Evolutionary conservation across 2,797 vertebrate species (phyloP).

Genomic region (Cyprinodon diabolis): DNA sequence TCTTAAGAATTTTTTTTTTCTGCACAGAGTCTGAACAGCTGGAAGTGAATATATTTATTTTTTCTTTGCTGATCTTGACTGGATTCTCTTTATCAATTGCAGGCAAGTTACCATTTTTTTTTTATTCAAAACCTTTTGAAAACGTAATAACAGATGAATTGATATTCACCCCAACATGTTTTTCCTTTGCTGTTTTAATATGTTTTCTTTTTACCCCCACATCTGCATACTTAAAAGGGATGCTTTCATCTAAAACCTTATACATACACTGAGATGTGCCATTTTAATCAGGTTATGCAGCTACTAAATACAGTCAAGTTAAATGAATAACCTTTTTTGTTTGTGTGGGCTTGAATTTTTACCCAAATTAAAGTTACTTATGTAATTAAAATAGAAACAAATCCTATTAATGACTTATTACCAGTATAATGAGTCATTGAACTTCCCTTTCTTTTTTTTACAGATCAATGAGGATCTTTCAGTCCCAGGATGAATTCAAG

Average conservation of each 20-base stretch:
- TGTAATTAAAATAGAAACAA: neutral
- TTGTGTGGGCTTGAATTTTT: no score
- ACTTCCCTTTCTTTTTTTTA: slow-evolving; percentile 4
- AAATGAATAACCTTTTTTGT: neutral
- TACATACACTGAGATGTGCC: neutral
- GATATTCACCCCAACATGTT: neutral
- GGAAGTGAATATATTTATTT: slow-evolving; percentile 22
- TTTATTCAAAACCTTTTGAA: neutral
- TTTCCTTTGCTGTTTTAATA: neutral
- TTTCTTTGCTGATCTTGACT: slow-evolving; percentile 39
- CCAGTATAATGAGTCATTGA: slow-evolving; percentile 1
- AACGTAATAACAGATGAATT: neutral
- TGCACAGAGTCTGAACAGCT: slow-evolving; percentile 34
- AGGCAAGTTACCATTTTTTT: slow-evolving; percentile 21
- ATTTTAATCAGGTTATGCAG: neutral
- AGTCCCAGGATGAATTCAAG: neutral
- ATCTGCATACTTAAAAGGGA: no score
- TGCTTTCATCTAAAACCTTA: neutral
- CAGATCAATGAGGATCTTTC: slow-evolving; percentile 28
- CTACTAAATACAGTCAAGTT: neutral
- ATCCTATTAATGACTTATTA: neutral
- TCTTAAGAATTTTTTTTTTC: slow-evolving; percentile 6
- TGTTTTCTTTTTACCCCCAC: no score
- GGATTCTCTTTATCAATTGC: slow-evolving; percentile 11
- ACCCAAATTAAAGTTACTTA: neutral